Conservation (phyloP, 2,888 invertebrate genomes). For the Artemia sp. region DNA sequence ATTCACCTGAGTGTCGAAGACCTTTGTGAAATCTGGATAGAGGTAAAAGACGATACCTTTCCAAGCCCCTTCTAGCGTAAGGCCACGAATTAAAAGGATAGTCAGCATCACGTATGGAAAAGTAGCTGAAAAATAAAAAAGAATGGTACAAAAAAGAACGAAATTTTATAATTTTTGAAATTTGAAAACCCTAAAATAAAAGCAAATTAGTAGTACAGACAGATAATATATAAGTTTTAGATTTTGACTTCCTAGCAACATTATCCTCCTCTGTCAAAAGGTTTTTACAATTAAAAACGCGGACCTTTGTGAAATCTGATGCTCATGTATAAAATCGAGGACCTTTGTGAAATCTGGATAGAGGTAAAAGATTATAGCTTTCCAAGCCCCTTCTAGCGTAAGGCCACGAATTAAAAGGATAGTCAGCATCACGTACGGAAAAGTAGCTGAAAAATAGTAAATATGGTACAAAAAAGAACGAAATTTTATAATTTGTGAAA, state of each 20-base stretch:
- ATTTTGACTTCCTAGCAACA: no score
- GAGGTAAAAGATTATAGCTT: slow-evolving; percentile 80
- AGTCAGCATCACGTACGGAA: slow-evolving; percentile 74
- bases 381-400: slow-evolving; percentile 73
- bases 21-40: slow-evolving; percentile 74
- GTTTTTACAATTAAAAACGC: no score
- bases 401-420: slow-evolving; percentile 73
- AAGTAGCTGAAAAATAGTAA: slow-evolving; percentile 35
- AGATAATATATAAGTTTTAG: no score
- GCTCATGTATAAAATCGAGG: slow-evolving; percentile 36
- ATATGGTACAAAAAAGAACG: not conserved
- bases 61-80: slow-evolving; percentile 75
- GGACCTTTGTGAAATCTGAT: no score
- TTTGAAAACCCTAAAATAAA: no score
- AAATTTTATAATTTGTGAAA: not conserved
- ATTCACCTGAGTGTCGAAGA: slow-evolving; percentile 65
- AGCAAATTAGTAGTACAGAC: no score
- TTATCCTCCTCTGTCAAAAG: no score
- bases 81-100: slow-evolving; percentile 67
- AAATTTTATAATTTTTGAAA: not conserved
- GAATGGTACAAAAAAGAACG: not conserved
- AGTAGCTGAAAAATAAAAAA: slow-evolving; percentile 31
- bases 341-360: slow-evolving; percentile 80
- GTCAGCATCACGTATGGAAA: slow-evolving; percentile 80
- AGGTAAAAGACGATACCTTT: slow-evolving; percentile 84